phyloP scores from a whole-genome alignment of 2,797 vertebrate genomes.

The Sitta carolinensis region DNA sequence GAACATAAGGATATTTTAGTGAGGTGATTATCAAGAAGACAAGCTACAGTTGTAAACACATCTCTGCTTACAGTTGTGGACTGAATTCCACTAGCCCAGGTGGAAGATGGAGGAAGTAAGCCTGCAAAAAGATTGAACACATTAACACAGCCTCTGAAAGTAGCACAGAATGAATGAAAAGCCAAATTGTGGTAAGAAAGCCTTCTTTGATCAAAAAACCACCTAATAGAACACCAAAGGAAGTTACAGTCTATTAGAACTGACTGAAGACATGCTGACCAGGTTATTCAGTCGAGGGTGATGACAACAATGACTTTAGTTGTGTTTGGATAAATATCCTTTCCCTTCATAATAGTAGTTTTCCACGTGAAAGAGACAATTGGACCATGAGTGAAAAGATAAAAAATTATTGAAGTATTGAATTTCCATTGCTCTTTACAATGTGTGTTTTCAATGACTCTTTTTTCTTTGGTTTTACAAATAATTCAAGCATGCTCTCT shows the following conservation, averaged over 20 bases:
- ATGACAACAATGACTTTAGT: not conserved
- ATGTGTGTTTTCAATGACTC: not conserved
- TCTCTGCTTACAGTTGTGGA: not conserved
- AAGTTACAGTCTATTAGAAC: not conserved
- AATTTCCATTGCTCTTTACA: not conserved
- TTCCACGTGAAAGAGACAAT: not conserved
- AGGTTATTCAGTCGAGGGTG: not conserved
- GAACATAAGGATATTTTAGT: not conserved
- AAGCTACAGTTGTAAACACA: not conserved
- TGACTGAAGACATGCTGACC: not conserved
- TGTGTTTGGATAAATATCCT: not conserved
- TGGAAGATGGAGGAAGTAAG: not conserved
- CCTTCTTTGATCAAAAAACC: accelerated
- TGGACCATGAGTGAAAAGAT: not conserved
- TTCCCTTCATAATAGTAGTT: not conserved
- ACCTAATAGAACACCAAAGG: not conserved
- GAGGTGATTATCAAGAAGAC: not conserved
- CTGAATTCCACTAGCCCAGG: not conserved
- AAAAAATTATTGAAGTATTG: not conserved
- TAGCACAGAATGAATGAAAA: not conserved
- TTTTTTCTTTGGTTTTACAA: not conserved
- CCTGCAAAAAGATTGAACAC: not conserved
- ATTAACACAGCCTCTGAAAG: not conserved
- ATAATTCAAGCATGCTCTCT: not conserved
- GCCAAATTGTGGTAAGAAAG: not conserved